Evolutionary conservation across 1,140 invertebrate genomes (phyloP).

Genomic region (Drosophila cardini): DNA sequence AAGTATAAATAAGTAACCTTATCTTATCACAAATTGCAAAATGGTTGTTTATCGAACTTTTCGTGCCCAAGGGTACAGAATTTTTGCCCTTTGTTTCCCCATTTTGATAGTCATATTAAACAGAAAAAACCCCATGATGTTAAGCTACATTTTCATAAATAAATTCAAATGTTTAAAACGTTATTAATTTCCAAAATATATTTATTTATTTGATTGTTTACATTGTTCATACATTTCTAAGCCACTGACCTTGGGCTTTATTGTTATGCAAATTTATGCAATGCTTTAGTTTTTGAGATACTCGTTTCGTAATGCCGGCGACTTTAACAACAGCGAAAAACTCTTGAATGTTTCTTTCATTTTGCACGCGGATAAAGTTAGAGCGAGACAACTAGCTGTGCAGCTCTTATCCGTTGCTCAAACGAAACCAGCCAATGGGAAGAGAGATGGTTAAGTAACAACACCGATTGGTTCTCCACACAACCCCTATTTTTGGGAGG

Average conservation of each 20-base stretch:
- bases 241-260: slow-evolving; percentile 61
- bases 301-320: slow-evolving; percentile 2
- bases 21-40: slow-evolving; percentile 46
- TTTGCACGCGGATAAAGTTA: slow-evolving; percentile 67
- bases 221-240: slow-evolving; percentile 28
- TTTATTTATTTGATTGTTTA: slow-evolving; percentile 32
- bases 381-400: slow-evolving; percentile 60
- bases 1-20: slow-evolving; percentile 20
- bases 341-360: slow-evolving; percentile 52
- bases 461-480: slow-evolving; percentile 32
- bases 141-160: not conserved
- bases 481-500: slow-evolving; percentile 31
- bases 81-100: not conserved
- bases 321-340: slow-evolving; percentile 32
- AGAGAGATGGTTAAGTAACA: not conserved
- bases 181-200: not conserved
- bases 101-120: not conserved
- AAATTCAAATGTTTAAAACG: not conserved
- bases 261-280: slow-evolving; percentile 68
- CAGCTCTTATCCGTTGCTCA: slow-evolving; percentile 49
- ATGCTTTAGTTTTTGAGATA: slow-evolving; percentile 23
- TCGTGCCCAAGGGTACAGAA: not conserved
- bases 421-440: slow-evolving; percentile 51
- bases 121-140: not conserved
- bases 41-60: slow-evolving; percentile 28